Evolutionary conservation across 1,140 invertebrate genomes (phyloP).

Genomic region (Procambarus clarkii): DNA sequence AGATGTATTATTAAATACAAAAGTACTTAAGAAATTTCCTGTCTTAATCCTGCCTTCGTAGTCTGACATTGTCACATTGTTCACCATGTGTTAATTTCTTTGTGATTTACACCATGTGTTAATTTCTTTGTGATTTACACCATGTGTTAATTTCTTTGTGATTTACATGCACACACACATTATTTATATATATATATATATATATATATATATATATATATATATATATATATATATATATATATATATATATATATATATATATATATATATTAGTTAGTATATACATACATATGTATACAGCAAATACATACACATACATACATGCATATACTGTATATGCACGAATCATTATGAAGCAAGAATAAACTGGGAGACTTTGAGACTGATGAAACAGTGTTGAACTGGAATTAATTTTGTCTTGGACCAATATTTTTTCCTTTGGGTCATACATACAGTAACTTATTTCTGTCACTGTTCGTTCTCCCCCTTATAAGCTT

Average conservation of each 20-base stretch:
- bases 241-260: not conserved
- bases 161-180: too few relatives aligned
- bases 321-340: too few relatives aligned
- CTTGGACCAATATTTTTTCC: not conserved
- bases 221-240: not conserved
- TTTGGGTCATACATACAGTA: not conserved
- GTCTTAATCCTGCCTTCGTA: too few relatives aligned
- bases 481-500: not conserved
- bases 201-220: not conserved
- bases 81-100: too few relatives aligned
- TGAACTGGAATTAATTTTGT: too few relatives aligned
- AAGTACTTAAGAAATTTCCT: too few relatives aligned
- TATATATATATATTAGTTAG: too few relatives aligned
- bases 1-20: too few relatives aligned
- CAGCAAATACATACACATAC: not conserved
- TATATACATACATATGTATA: not conserved
- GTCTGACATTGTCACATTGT: too few relatives aligned
- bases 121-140: too few relatives aligned
- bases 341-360: not conserved
- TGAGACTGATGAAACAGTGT: not conserved
- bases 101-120: too few relatives aligned
- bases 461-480: conserved; percentile 2
- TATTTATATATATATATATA: not conserved
- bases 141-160: too few relatives aligned
- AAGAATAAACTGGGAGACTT: not conserved